Evolutionary conservation across 2,113 vertebrate genomes (phyloP).

Genomic region (Daphoenositta chrysoptera): DNA sequence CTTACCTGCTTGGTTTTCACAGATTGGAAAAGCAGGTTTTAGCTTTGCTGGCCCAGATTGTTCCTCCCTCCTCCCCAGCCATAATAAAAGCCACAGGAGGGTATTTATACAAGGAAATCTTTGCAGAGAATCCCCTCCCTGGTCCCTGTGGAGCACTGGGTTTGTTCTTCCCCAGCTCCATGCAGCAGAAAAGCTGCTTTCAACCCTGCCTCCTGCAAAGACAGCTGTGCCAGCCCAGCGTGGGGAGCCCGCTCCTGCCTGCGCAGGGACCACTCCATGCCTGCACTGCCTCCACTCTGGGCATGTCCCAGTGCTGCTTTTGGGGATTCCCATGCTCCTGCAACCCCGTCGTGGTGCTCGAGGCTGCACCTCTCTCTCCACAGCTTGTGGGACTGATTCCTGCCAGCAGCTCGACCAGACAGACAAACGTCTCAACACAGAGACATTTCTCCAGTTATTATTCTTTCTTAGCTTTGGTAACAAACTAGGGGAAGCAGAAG

Average conservation of each 20-base stretch:
- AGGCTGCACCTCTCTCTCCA: neutral
- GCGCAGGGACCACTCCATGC: neutral
- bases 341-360: rapidly evolving
- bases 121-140: neutral
- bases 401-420: rapidly evolving
- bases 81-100: conserved; percentile 1
- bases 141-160: neutral
- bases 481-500: neutral
- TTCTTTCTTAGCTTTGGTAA: neutral
- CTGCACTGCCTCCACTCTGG: neutral
- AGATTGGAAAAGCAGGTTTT: neutral
- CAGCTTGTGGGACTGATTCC: neutral
- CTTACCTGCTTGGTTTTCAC: neutral
- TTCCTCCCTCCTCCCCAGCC: neutral
- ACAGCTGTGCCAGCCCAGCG: neutral
- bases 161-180: neutral
- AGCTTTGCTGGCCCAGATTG: neutral
- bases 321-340: rapidly evolving
- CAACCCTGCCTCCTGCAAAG: neutral
- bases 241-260: neutral
- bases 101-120: neutral
- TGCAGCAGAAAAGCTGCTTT: neutral
- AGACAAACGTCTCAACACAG: neutral
- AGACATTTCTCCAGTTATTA: neutral
- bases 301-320: neutral